Base-by-base conservation (phyloP, 2,797 vertebrate genomes). In the Loriculus beryllinus region DNA sequence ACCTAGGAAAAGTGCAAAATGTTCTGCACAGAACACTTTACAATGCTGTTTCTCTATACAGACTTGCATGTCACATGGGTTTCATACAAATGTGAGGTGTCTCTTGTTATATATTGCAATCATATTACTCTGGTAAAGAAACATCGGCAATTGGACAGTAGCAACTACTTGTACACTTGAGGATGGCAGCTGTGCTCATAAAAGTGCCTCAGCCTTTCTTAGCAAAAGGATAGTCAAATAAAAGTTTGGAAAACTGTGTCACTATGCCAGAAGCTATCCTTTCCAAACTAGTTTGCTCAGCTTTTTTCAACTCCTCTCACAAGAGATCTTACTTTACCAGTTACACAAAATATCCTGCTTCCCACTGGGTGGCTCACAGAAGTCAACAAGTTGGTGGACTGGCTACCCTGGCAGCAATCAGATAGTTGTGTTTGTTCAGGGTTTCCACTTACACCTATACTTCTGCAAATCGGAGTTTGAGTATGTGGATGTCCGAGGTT, bases 141-240 rank as follows among this genome's bases (percentile, higher is more conserved):
- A n/a, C 25, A 63, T 60, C 26, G 9, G 56, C 35, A 17, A 12
- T 52, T 29, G 20, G 86, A 69, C 76, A 35, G 94, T 84, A 97
- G 85, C 75, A 90, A 68, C 82, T 88, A 72, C 71, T 83, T 64
- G 40, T 19, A 20, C 82, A 76, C 48, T 28, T 48, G 86, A 83
- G 83, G 87, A 45, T 75, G 72, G 76, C 77, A 86, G 54, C 76
- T 91, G 63, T 37, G 78, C 82, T 96, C 79, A 14, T 95, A 94
- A 93, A 96, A 90, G 70, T 69, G 56, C 49, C 76, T 77, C 63
- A 56, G 68, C 65, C 59, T 81, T 92, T 69, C 76, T 82, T 79
- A 88, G 83, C 3, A 7, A 79, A 87, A 69, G 29, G 35, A 54
- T 82, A 67, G 59, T 94, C 39, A 79, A 93, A 86, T 90, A 80